Base-by-base conservation (phyloP, 1,140 invertebrate genomes). In the Drosophila dunni region DNA sequence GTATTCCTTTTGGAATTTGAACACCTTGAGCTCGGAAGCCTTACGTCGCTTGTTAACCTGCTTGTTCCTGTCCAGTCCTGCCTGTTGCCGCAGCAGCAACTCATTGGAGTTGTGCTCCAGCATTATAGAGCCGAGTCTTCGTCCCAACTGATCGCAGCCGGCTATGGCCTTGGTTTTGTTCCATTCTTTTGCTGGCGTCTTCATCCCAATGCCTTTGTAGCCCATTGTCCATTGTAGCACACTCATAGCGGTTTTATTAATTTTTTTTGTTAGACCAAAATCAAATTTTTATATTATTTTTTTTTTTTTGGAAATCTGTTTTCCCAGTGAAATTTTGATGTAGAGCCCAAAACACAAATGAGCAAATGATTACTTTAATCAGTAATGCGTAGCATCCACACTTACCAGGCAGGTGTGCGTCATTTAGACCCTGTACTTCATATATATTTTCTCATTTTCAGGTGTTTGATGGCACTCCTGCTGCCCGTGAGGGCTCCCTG, bases 391-490 rank as follows among this genome's bases (percentile, higher is more conserved):
- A 24, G 24, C n/a, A n/a, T n/a, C n/a, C n/a, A n/a, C n/a, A n/a
- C n/a, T n/a, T n/a, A n/a, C n/a, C n/a, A n/a, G n/a, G 24, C 24
- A 24, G 3, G 24, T 1, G 24, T 24, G 24, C 24, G 3, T 2
- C 3, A 2, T 24, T 29, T 29, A 29, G 24, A 29, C 24, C 24
- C 24, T 29, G 24, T 29, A 9, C 7, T 20, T 46, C 2, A 33
- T 20, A 20, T 20, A 20, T 20, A 20, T 20, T 20, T 20, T 48
- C 1, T 1, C 0, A 38, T 20, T 63, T 75, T 10, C 93, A 98
- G 95, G 96, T 99, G 54, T 99, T 99, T 92, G 99, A 99, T 92
- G 98, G 99, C 86, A 99, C 98, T 0, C 97, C 99, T 29, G 98
- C 98, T 1, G 95, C 97, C 0, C 93, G 94, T 75, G 97, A 99